These are phyloP conservation scores for Cheilosia grossa DNA, from an alignment of 2,888 invertebrate genomes.

Conservation along the genomic window DNA sequence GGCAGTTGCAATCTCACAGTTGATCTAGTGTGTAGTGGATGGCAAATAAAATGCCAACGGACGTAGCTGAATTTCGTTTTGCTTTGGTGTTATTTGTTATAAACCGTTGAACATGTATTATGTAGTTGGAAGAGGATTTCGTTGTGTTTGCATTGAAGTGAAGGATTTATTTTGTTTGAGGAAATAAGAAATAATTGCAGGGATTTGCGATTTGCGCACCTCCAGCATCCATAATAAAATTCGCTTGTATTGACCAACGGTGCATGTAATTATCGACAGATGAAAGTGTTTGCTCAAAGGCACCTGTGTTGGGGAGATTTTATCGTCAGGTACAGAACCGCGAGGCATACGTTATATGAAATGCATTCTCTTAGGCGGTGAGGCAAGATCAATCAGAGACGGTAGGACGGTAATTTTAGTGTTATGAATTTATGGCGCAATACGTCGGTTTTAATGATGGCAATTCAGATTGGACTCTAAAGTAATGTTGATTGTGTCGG, in stretches of 20 bases:
- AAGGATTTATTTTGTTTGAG: neutral
- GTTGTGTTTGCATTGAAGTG: neutral
- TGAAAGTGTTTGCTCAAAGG: neutral
- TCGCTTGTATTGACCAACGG: constrained; percentile 9
- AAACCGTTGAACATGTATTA: constrained; percentile 6
- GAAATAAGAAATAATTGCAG: neutral
- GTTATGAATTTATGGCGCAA: too few relatives aligned
- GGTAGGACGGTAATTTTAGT: neutral
- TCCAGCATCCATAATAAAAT: neutral
- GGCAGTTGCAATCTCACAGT: constrained; percentile 52
- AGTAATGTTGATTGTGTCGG: too few relatives aligned
- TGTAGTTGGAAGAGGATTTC: neutral
- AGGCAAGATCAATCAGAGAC: neutral
- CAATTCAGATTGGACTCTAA: too few relatives aligned
- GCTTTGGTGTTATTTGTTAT: constrained; percentile 39
- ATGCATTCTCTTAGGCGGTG: neutral
- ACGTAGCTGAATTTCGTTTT: constrained; percentile 25
- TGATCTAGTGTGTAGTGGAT: constrained; percentile 56
- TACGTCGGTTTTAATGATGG: too few relatives aligned
- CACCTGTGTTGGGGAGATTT: neutral
- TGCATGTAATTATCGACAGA: constrained; percentile 28
- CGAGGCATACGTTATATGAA: neutral
- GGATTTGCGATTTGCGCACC: constrained; percentile 23
- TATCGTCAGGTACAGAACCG: neutral
- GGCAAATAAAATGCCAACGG: constrained; percentile 52